These are phyloP conservation scores for Nephila pilipes DNA, from an alignment of 1,140 invertebrate genomes.

Conservation along the genomic window DNA sequence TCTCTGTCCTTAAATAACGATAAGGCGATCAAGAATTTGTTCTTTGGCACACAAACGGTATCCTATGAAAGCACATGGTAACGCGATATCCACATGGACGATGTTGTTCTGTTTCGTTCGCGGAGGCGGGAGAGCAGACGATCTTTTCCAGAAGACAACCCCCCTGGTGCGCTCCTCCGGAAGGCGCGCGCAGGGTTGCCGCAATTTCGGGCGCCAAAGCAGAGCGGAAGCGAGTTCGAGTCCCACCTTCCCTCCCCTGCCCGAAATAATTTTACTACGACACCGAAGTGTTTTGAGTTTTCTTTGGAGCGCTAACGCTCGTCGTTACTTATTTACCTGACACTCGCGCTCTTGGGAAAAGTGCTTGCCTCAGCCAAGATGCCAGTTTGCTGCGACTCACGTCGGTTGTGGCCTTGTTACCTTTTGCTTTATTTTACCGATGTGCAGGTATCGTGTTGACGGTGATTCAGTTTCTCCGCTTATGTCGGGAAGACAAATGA, in stretches of 20 bases:
- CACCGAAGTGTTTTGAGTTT: background rate
- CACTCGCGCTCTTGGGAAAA: too few species aligned
- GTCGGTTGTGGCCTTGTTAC: too few species aligned
- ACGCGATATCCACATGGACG: background rate
- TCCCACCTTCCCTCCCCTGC: background rate
- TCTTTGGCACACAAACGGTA: background rate
- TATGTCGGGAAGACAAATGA: too few species aligned
- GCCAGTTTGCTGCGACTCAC: too few species aligned
- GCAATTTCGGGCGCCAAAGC: background rate
- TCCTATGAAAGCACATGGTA: background rate
- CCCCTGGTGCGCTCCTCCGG: background rate
- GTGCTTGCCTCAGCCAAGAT: too few species aligned
- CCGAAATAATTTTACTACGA: background rate
- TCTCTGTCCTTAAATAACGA: background rate
- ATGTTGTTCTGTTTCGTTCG: background rate
- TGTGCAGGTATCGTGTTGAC: too few species aligned
- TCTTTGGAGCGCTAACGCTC: background rate
- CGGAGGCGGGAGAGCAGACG: slow-evolving; percentile 8
- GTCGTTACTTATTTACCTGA: too few species aligned
- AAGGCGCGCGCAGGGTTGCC: background rate
- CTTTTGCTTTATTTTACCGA: too few species aligned
- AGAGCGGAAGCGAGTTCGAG: background rate
- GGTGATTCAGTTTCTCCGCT: too few species aligned
- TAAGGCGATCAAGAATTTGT: background rate
- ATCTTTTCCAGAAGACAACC: background rate